Base-by-base conservation (phyloP, 1,140 invertebrate species). In the Dendrolimus punctatus region DNA sequence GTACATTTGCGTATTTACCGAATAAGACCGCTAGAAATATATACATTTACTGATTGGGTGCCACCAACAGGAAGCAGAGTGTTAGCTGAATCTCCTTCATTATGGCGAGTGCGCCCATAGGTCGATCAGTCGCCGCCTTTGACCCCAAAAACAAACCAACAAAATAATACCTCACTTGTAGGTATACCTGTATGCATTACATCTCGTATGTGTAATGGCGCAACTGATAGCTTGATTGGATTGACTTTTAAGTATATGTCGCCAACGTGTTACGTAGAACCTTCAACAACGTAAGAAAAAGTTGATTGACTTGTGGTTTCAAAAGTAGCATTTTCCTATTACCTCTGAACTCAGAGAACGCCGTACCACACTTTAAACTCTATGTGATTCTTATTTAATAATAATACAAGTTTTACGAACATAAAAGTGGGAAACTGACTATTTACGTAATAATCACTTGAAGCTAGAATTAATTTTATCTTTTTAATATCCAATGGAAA, bases 401-500 rank as follows among this genome's bases (percentile, higher is more conserved):
- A 39, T 6, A 41, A 41, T 50, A 23, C 43, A 51, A 48, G 40
- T 23, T 51, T 60, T 59, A 53, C 49, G 54, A 65, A 52, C 58
- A 38, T 66, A 59, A 53, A 60, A 60, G 46, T 66, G 50, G 59
- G 57, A 57, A 70, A 64, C 64, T 52, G 48, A 53, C 60, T 58
- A 51, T 54, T 71, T 73, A 73, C 64, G 62, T 66, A 76, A 77
- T 76, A 74, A 76, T 74, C 64, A 55, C 57, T 68, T 74, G 77
- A 75, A 56, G 63, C 63, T 64, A 57, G 55, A 50, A 64, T 77
- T 68, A 78, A 73, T 69, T 77, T 61, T 73, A 75, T 70, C 53
- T 50, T 67, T 42, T 49, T 39, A 56, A 68, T 72, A 69, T 66
- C 58, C 67, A 60, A 72, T 66, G 60, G 59, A 60, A 62, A 59